phyloP scores from a whole-genome alignment of 2,113 vertebrate species.

The Irena cyanogastra region DNA sequence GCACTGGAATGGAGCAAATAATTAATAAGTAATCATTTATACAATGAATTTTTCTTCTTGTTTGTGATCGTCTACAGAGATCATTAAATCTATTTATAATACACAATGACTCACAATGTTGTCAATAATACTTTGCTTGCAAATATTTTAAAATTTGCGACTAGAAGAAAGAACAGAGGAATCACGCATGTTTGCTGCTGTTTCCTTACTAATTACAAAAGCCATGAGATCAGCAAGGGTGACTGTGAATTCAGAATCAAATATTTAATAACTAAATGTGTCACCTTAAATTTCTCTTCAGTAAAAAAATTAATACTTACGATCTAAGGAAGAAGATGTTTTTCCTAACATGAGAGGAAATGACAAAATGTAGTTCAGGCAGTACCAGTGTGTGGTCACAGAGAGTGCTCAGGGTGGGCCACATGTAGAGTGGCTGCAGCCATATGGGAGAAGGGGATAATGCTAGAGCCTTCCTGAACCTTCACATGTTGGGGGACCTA shows the following conservation, averaged over 20 bases:
- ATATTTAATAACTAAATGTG: background rate
- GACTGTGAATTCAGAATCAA: background rate
- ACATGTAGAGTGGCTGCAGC: background rate
- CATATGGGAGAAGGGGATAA: background rate
- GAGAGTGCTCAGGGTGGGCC: background rate
- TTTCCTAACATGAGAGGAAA: background rate
- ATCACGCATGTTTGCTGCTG: background rate
- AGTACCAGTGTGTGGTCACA: background rate
- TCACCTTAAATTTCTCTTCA: background rate
- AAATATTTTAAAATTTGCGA: background rate
- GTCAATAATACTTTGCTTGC: conserved; percentile 18
- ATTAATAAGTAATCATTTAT: conserved; percentile 29
- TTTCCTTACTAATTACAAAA: background rate
- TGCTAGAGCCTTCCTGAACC: background rate
- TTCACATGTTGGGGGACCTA: background rate
- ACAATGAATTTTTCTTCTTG: conserved; percentile 26
- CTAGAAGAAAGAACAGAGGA: background rate
- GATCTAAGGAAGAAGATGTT: background rate
- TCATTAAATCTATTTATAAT: conserved; percentile 42
- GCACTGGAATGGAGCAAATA: background rate
- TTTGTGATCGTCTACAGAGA: conserved; percentile 10
- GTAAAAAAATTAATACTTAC: background rate
- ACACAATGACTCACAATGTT: background rate
- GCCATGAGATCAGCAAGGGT: background rate
- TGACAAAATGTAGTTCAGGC: background rate